A percentile compares a stretch with the other conserved stretches of the same genome.
Evolutionary conservation across 1,140 invertebrate species (phyloP).

Genomic region (Apis florea): DNA sequence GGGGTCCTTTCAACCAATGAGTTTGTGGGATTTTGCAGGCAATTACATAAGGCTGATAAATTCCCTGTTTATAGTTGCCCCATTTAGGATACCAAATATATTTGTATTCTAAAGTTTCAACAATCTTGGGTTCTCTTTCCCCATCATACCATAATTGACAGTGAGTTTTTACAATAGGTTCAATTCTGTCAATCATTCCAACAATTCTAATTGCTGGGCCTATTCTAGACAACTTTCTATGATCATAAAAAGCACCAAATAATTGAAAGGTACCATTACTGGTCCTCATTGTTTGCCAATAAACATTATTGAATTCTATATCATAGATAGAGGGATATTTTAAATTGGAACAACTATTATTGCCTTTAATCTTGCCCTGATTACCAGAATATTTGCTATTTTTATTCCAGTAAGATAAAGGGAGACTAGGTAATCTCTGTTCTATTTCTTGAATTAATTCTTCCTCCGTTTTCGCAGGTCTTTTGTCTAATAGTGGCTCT

Average conservation of each 20-base stretch:
- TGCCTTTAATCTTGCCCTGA: constrained; percentile 77
- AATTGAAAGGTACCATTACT: constrained; percentile 93
- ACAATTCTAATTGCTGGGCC: constrained; percentile 92
- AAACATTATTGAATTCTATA: constrained; percentile 94
- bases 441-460: constrained; percentile 89
- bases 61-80: constrained; percentile 96
- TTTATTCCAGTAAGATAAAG: constrained; percentile 91
- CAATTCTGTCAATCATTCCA: constrained; percentile 94
- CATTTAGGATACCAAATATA: constrained; percentile 97
- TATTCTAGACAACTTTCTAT: constrained; percentile 87
- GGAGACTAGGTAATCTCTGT: constrained; percentile 88
- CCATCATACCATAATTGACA: constrained; percentile 96
- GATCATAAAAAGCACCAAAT: constrained; percentile 94
- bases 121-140: constrained; percentile 87
- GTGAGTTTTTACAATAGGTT: constrained; percentile 89
- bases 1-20: constrained; percentile 85
- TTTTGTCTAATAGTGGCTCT: constrained; percentile 83
- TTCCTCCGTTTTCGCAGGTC: constrained; percentile 86
- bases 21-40: constrained; percentile 91
- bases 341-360: constrained; percentile 85
- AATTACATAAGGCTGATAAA: constrained; percentile 94
- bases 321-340: constrained; percentile 92
- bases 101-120: constrained; percentile 92
- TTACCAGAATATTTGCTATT: constrained; percentile 83
- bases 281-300: constrained; percentile 91